Evolutionary conservation across 2,797 vertebrate species (phyloP), one percentile per base, ranked within the genome.

Genomic region (Siniperca obscura): DNA sequence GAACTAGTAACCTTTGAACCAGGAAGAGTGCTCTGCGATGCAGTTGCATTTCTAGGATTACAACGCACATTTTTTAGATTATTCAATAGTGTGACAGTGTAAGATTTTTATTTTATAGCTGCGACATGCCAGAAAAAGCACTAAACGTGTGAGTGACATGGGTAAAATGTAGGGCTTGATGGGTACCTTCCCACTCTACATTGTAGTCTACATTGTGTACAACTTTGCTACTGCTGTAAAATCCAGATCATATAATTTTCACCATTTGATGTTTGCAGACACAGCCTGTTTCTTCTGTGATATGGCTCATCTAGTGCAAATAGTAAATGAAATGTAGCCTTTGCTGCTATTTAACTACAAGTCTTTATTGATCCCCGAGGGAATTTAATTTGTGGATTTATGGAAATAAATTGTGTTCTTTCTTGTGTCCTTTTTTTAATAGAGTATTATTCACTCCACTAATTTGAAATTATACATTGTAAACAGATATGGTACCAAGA

Each of bases 291-390:
- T 25, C 60, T 66, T 30, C 36, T 71, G 25, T 70, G 80, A 78
- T 82, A 66, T 59, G 78, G 25, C 82, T 90, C 86, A 86, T 90
- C 78, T 83, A 84, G 70, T 76, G n/a, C 73, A 75, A 90, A 90
- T 56, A 86, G 34, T 77, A 87, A 89, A 90, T 90, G 27, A 87
- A 86, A 86, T 87, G 62, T 76, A 72, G 80, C 85, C 68, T 81
- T 76, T 62, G 80, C 65, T 80, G 75, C 76, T 82, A 74, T 90
- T 89, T 90, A 87, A 86, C 62, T 71, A 25, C 38, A 80, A 62
- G 69, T 81, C 70, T 60, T 60, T 87, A 88, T 92, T 87, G 84
- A 89, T 88, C 85, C 88, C 88, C 4, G 67, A 84, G 86, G 91
- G 86, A 78, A 91, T 84, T 89, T 76, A 79, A 85, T 90, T 79